Evolutionary conservation across 2,888 invertebrate genomes (phyloP).

Genomic region (Ennomos quercinarius): DNA sequence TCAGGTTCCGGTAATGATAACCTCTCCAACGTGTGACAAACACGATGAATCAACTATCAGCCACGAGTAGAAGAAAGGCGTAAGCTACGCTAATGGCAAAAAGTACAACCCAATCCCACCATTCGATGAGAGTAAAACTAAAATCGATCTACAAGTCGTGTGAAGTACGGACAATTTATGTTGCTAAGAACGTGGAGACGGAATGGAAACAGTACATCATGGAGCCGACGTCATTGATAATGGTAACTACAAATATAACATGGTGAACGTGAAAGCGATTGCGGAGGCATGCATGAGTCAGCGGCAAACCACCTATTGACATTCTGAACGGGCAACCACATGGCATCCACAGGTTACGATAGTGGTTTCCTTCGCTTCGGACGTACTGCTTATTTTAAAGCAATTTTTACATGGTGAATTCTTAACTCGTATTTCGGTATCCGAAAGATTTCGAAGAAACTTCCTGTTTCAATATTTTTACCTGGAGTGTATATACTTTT

Average conservation of each 20-base stretch:
- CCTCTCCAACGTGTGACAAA: constrained; percentile 44
- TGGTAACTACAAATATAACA: constrained; percentile 39
- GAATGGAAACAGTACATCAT: constrained; percentile 39
- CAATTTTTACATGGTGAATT: not conserved
- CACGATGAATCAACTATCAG: constrained; percentile 42
- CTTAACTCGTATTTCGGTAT: not conserved
- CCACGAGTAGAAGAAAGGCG: constrained; percentile 4
- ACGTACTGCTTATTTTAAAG: constrained; percentile 22
- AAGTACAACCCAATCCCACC: not conserved
- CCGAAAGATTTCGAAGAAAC: not conserved
- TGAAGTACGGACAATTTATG: constrained; percentile 23
- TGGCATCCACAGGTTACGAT: constrained; percentile 27
- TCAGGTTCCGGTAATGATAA: constrained; percentile 51
- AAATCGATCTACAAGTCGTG: constrained; percentile 18
- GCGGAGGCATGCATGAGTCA: constrained; percentile 64
- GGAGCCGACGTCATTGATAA: constrained; percentile 44
- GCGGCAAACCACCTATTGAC: constrained; percentile 54
- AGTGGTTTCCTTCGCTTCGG: constrained; percentile 42
- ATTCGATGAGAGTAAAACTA: constrained; percentile 5
- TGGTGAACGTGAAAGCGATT: constrained; percentile 54
- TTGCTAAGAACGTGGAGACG: constrained; percentile 34
- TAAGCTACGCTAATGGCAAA: constrained; percentile 2
- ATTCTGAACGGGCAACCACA: constrained; percentile 52
- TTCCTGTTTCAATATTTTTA: constrained; percentile 2
- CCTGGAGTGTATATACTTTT: not conserved